A percentile compares a stretch with the other conserved stretches of the same genome.
Conservation (phyloP, 2,113 vertebrate species). For the Promerops cafer region DNA sequence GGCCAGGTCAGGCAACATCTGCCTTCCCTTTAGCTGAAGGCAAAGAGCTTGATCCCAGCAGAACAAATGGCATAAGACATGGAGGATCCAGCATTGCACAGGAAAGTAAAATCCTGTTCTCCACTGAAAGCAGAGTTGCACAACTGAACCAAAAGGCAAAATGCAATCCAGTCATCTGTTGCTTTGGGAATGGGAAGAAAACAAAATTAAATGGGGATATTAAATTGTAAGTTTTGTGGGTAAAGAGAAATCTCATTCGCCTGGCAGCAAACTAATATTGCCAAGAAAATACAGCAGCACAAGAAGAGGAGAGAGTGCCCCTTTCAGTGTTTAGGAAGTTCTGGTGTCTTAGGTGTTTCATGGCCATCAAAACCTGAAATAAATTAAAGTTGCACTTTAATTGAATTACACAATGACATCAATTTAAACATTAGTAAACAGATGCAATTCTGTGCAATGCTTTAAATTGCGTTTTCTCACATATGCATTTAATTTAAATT, state of each 20-base stretch:
- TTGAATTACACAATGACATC: conserved; percentile 31
- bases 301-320: not conserved
- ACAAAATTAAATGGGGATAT: not conserved
- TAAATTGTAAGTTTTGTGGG: not conserved
- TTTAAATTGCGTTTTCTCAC: conserved; percentile 53
- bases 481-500: conserved; percentile 68
- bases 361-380: not conserved
- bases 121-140: not conserved
- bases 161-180: not conserved
- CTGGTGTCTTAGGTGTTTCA: not conserved
- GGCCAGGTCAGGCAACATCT: not conserved
- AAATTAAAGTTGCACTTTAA: conserved; percentile 39
- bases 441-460: conserved; percentile 52
- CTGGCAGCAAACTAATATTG: not conserved
- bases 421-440: conserved; percentile 63
- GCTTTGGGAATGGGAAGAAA: not conserved
- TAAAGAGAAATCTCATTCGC: not conserved
- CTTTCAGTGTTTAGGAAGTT: not conserved
- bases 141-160: not conserved
- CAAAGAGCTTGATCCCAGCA: conserved; percentile 21
- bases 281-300: not conserved
- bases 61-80: conserved; percentile 19
- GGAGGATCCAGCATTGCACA: not conserved
- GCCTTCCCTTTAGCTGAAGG: not conserved
- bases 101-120: conserved; percentile 9